These are phyloP conservation scores for Chitala chitala DNA, from an alignment of 2,113 vertebrate genomes.

Conservation along the genomic window DNA sequence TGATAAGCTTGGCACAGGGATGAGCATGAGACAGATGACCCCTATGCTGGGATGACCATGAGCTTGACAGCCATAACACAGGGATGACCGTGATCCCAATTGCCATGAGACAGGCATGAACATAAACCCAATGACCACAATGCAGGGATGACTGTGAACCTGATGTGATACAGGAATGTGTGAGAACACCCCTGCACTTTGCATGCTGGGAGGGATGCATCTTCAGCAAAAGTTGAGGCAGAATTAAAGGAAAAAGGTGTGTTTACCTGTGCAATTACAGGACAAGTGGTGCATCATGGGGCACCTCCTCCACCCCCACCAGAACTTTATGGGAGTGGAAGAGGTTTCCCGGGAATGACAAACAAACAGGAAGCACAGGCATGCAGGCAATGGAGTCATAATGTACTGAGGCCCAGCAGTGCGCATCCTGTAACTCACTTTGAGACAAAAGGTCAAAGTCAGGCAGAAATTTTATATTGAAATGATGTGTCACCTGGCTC, in stretches of 20 bases:
- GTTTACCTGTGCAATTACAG: background rate
- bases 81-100: too few relatives aligned
- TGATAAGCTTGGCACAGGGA: too few relatives aligned
- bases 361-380: conserved; percentile 2
- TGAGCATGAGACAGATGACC: background rate
- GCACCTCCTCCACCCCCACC: too few relatives aligned
- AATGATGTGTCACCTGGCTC: conserved; percentile 24
- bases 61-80: too few relatives aligned
- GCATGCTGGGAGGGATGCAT: background rate
- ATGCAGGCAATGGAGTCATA: conserved; percentile 17
- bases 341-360: background rate
- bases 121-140: too few relatives aligned
- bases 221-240: background rate
- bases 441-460: conserved; percentile 25
- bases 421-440: conserved; percentile 20
- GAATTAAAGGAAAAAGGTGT: background rate
- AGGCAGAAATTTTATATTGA: conserved; percentile 27
- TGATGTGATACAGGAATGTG: too few relatives aligned
- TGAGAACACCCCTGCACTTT: too few relatives aligned
- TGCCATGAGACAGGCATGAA: too few relatives aligned
- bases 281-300: background rate
- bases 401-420: background rate
- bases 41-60: too few relatives aligned
- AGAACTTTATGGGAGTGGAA: background rate
- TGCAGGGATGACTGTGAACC: too few relatives aligned